Base-by-base conservation (phyloP, 1,140 invertebrate genomes). In the Geopemphigus sp. region DNA sequence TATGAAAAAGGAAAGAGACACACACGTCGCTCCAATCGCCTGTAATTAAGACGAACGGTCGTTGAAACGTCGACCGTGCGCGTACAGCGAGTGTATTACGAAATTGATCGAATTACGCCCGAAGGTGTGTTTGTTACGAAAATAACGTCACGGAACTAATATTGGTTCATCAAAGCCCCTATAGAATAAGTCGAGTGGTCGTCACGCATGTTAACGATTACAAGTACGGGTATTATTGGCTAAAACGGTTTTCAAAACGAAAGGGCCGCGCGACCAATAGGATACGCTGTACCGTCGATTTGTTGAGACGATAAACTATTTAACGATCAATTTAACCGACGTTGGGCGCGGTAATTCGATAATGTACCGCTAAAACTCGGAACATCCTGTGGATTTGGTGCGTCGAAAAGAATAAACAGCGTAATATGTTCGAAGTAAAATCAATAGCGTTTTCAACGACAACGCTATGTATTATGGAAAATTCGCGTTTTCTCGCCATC, bases 41-140 rank as follows among this genome's bases (percentile, higher is more conserved):
- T 66, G 39, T 66, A 47, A 66, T 66, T 66, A 32, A 66, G 64
- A 66, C n/a, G 47, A 66, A 45, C n/a, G 64, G 14, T 32, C 64
- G 47, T 45, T 66, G 47, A 66, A 66, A 66, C 32, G 8, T 39
- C 8, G 32, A 39, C 3, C 32, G 32, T 26, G 39, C 15, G 32
- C 47, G 39, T 47, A 47, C 14, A 45, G 4, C n/a, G 12, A 39
- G 14, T 64, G 39, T 39, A 39, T 64, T 64, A n/a, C 10, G 29
- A 66, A 66, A 66, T 66, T 66, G 10, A 50, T 50, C 8, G 8
- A 63, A 63, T 29, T 19, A 29, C 32, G 0, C 32, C 1, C 26
- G 17, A 12, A 66, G 63, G 63, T 39, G 63, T 66, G 63, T 66
- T 66, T n/a, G 39, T 66, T 47, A n/a, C 15, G 47, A 45, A 66